Evolutionary conservation across 2,113 vertebrate species (phyloP).

Genomic region (Rana temporaria): DNA sequence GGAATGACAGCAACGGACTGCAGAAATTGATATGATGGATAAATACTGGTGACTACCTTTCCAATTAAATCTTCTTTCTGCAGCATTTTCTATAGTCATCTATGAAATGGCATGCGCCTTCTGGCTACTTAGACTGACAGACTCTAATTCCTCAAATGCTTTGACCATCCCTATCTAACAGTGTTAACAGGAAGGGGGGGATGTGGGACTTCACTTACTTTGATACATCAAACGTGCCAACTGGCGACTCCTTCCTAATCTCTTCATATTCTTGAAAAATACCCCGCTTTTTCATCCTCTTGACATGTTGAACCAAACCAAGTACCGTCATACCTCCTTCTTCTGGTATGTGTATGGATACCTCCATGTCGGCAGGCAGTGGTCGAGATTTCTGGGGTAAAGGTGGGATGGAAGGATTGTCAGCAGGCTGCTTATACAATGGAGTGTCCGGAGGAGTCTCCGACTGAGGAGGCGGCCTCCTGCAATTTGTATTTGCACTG

Average conservation of each 20-base stretch:
- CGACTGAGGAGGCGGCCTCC: constrained; percentile 76
- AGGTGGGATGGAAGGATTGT: constrained; percentile 72
- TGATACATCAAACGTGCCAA: constrained; percentile 89
- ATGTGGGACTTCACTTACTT: constrained; percentile 76
- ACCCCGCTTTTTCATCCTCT: constrained; percentile 83
- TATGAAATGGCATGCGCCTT: too few relatives aligned
- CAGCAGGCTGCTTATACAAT: constrained; percentile 63
- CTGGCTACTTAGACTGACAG: too few relatives aligned
- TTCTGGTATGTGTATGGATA: constrained; percentile 81
- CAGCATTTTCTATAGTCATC: too few relatives aligned
- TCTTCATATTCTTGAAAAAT: constrained; percentile 94
- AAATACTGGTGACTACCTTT: too few relatives aligned
- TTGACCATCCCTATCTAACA: too few relatives aligned
- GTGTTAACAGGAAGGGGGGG: neutral
- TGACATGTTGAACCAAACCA: constrained; percentile 84
- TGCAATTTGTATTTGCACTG: constrained; percentile 73
- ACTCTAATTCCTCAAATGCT: too few relatives aligned
- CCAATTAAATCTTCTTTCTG: too few relatives aligned
- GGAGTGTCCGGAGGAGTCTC: constrained; percentile 78
- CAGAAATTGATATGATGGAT: too few relatives aligned
- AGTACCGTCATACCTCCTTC: constrained; percentile 85
- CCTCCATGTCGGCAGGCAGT: constrained; percentile 65
- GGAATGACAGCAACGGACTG: too few relatives aligned
- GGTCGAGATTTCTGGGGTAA: constrained; percentile 79
- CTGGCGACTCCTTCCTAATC: constrained; percentile 82